Conservation (phyloP, 2,797 vertebrate species). For the Intellagama lesueurii region DNA sequence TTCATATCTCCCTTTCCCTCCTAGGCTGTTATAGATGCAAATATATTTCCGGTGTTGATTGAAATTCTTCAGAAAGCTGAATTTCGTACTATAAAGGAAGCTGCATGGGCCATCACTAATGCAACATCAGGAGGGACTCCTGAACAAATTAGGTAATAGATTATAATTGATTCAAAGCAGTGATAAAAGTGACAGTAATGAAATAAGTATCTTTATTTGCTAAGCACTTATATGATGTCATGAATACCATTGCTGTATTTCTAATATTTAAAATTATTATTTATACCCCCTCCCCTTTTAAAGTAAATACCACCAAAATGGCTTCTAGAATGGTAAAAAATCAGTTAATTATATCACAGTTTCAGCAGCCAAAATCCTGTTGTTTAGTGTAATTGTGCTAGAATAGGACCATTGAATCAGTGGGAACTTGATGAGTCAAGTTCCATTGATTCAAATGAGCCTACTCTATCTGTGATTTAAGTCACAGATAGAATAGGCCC, state of each 20-base stretch:
- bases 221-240: background rate
- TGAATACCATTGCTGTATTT: background rate
- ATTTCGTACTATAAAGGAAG: constrained; percentile 96
- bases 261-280: background rate
- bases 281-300: background rate
- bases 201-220: background rate
- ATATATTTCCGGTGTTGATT: constrained; percentile 92
- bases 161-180: constrained; percentile 1
- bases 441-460: too few relatives aligned
- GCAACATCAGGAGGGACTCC: constrained; percentile 92
- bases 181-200: background rate
- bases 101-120: constrained; percentile 96
- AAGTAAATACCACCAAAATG: background rate
- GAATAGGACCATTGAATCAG: too few relatives aligned
- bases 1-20: constrained; percentile 23
- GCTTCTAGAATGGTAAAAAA: background rate
- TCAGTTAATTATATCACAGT: background rate
- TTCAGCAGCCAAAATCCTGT: background rate
- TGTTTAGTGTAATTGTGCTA: too few relatives aligned
- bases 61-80: constrained; percentile 95
- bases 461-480: too few relatives aligned
- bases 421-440: too few relatives aligned
- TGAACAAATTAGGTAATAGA: constrained; percentile 85
- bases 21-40: constrained; percentile 93
- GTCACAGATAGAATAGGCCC: too few relatives aligned